Base-by-base conservation (phyloP, 1,140 invertebrate genomes). In the Probaryconus sp. region DNA sequence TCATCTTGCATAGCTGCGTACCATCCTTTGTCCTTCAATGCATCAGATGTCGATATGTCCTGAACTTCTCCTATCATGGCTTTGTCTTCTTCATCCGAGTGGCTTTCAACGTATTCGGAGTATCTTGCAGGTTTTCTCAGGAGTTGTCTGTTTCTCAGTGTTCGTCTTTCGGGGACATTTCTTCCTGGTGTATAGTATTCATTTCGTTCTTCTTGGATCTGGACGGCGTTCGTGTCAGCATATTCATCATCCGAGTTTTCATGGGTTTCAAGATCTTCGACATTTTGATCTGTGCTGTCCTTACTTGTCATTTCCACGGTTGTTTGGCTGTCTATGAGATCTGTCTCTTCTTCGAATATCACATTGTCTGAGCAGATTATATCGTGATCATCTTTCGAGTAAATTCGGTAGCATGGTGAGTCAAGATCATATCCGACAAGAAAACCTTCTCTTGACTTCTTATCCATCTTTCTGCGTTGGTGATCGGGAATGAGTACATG, bases 1-100 rank as follows among this genome's bases (percentile, higher is more conserved):
- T 88, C 84, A 11, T 82, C 69, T 24, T 79, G 17, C 81, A 88
- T 58, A 0, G 53, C 20, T 2, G 7, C 10, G 1, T 3, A 10
- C 53, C 53, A 58, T 0, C 17, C 24, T 16, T 4, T 0, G 11
- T 43, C 28, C 10, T 45, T 31, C n/a, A 58, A 9, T 9, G 53
- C 53, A 0, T 17, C 14, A 2, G 26, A 4, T 3, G 37, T 11
- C 1, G 53, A 3, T 5, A 58, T 58, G 30, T 58, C 38, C 7
- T 16, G 26, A 16, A 35, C 14, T 33, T 56, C 51, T 30, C 38
- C 51, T 13, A 56, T 56, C 16, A 58, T 33, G 11, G 53, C 38
- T 6, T 26, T 28, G 18, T 56, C 38, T 56, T 14, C 43, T 33
- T 26, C 38, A 24, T 3, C 35, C 50, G 28, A 10, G 9, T 40